Conservation (phyloP, 2,113 vertebrate genomes). For the Pavo muticus region DNA sequence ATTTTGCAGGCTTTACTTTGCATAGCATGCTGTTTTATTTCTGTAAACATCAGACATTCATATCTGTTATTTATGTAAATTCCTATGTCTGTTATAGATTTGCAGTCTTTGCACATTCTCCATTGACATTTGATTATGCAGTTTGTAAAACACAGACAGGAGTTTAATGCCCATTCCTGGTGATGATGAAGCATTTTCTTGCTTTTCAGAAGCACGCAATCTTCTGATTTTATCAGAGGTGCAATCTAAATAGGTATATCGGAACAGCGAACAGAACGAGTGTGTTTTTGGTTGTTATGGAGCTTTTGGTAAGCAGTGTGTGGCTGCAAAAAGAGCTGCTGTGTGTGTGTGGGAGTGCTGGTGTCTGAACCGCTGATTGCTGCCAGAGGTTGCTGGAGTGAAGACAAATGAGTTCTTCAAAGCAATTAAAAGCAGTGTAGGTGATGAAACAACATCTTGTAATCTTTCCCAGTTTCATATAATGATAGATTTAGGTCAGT, state of each 20-base stretch:
- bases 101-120: slow-evolving; percentile 52
- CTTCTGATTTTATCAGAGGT: slow-evolving; percentile 23
- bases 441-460: slow-evolving; percentile 53
- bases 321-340: slow-evolving; percentile 26
- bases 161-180: slow-evolving; percentile 11
- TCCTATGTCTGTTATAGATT: slow-evolving; percentile 43
- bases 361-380: slow-evolving; percentile 45
- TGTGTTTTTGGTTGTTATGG: not conserved
- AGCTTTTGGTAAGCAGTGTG: not conserved
- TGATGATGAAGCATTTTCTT: slow-evolving; percentile 25
- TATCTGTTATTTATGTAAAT: slow-evolving; percentile 64
- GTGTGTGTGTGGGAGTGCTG: not conserved
- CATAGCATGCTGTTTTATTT: slow-evolving; percentile 30
- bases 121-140: slow-evolving; percentile 58
- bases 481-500: slow-evolving; percentile 49
- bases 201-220: slow-evolving; percentile 6
- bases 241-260: slow-evolving; percentile 33
- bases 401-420: slow-evolving; percentile 49
- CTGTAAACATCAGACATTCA: slow-evolving; percentile 44
- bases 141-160: slow-evolving; percentile 41
- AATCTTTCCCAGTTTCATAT: slow-evolving; percentile 38
- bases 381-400: slow-evolving; percentile 51
- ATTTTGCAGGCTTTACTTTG: slow-evolving; percentile 21
- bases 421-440: slow-evolving; percentile 43
- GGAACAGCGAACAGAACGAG: slow-evolving; percentile 5